These are phyloP conservation scores for Eidolon dupreanum DNA, from an alignment of 2,797 vertebrate species.

Conservation along the genomic window DNA sequence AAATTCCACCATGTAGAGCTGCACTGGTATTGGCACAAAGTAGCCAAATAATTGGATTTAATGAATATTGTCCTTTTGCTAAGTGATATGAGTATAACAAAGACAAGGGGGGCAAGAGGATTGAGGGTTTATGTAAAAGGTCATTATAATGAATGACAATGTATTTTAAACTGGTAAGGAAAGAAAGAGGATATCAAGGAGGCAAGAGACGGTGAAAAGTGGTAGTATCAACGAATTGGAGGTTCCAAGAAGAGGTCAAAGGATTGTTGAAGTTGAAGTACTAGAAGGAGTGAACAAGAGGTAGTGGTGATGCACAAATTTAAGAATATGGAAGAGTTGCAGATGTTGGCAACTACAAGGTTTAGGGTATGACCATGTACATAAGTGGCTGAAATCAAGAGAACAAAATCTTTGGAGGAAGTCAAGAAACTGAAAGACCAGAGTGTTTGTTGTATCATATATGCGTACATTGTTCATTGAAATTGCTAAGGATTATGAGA, in stretches of 20 bases:
- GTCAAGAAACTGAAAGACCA: neutral
- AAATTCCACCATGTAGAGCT: neutral
- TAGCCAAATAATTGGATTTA: neutral
- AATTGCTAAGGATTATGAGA: constrained; percentile 19
- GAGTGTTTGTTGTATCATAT: neutral
- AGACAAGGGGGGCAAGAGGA: neutral
- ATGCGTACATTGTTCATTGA: neutral
- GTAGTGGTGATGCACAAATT: neutral
- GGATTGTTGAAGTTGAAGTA: neutral
- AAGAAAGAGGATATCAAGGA: neutral
- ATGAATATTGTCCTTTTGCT: neutral
- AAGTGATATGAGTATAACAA: neutral
- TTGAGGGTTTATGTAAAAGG: neutral
- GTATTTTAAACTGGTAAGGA: neutral
- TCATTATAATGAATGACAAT: constrained; percentile 17
- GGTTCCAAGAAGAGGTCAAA: neutral
- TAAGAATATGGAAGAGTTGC: neutral
- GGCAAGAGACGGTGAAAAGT: constrained; percentile 2
- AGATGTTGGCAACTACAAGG: neutral
- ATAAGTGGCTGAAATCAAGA: neutral
- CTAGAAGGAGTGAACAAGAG: neutral
- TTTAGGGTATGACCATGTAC: neutral
- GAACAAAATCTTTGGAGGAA: neutral
- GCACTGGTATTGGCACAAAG: neutral
- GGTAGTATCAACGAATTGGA: neutral